These are phyloP conservation scores for Poecilobothrus nobilitatus DNA, from an alignment of 2,888 invertebrate genomes.

Conservation along the genomic window DNA sequence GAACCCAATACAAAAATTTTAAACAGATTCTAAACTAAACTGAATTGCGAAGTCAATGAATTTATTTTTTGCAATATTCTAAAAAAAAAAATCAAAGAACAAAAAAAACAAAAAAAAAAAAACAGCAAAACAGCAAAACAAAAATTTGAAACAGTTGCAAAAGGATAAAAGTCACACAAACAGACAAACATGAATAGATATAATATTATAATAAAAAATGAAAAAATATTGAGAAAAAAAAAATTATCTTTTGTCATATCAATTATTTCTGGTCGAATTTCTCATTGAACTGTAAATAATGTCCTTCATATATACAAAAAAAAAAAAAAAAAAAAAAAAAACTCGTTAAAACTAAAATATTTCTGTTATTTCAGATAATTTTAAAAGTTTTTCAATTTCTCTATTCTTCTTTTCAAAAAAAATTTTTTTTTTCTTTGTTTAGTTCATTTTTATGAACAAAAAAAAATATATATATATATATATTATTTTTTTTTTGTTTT, in stretches of 20 bases:
- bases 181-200: too few relatives aligned
- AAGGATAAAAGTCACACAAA: neutral
- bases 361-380: constrained; percentile 3
- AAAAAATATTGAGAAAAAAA: neutral
- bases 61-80: neutral
- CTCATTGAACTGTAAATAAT: constrained; percentile 6
- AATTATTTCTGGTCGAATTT: constrained; percentile 6
- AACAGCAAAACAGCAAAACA: too few relatives aligned
- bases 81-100: too few relatives aligned
- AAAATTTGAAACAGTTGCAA: neutral
- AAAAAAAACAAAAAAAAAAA: too few relatives aligned
- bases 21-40: neutral
- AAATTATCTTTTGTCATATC: constrained; percentile 6
- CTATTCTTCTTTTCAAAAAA: neutral
- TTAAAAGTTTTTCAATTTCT: constrained; percentile 6
- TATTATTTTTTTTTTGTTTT: neutral
- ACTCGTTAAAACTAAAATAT: constrained; percentile 6
- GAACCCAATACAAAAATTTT: neutral
- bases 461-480: too few relatives aligned
- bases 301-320: neutral
- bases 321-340: neutral
- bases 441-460: too few relatives aligned
- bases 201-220: too few relatives aligned
- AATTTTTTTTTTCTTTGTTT: neutral
- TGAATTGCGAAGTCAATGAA: neutral